These are phyloP conservation scores for Macrocentrus cingulum DNA, from an alignment of 1,140 invertebrate species.

Conservation along the genomic window DNA sequence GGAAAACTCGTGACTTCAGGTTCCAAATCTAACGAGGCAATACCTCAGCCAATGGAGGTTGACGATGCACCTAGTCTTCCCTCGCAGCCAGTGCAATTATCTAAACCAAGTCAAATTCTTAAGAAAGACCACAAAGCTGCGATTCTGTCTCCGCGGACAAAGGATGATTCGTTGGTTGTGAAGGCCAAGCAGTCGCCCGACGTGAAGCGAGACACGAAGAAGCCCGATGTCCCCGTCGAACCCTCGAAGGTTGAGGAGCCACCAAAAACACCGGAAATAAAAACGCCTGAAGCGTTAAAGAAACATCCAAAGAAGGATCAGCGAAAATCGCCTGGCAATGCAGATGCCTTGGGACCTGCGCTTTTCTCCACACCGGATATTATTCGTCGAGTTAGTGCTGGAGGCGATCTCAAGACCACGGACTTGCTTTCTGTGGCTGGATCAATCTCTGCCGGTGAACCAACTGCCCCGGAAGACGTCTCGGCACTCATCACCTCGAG, in stretches of 20 bases:
- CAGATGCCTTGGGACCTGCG: constrained; percentile 64
- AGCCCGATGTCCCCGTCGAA: constrained; percentile 39
- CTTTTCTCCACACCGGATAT: constrained; percentile 79
- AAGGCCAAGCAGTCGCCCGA: constrained; percentile 43
- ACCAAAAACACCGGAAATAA: constrained; percentile 38
- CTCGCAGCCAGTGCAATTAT: background rate
- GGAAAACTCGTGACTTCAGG: constrained; percentile 36
- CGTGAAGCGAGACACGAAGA: constrained; percentile 49
- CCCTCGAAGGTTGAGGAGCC: constrained; percentile 34
- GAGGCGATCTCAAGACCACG: constrained; percentile 50
- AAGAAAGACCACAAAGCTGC: constrained; percentile 15
- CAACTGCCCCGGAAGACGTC: constrained; percentile 20
- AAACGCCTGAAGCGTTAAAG: constrained; percentile 46
- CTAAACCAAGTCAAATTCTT: constrained; percentile 4
- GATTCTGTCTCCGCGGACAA: background rate
- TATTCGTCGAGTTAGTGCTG: constrained; percentile 65
- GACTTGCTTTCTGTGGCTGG: constrained; percentile 36
- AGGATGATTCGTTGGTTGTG: too few relatives aligned
- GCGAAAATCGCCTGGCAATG: constrained; percentile 66
- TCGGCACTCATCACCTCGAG: constrained; percentile 21
- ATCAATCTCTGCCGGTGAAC: constrained; percentile 26
- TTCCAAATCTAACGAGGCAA: constrained; percentile 27
- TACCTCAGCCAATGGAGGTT: constrained; percentile 12
- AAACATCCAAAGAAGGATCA: constrained; percentile 68
- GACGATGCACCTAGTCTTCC: background rate